phyloP scores from a whole-genome alignment of 2,113 vertebrate species.

The Mobula birostris region DNA sequence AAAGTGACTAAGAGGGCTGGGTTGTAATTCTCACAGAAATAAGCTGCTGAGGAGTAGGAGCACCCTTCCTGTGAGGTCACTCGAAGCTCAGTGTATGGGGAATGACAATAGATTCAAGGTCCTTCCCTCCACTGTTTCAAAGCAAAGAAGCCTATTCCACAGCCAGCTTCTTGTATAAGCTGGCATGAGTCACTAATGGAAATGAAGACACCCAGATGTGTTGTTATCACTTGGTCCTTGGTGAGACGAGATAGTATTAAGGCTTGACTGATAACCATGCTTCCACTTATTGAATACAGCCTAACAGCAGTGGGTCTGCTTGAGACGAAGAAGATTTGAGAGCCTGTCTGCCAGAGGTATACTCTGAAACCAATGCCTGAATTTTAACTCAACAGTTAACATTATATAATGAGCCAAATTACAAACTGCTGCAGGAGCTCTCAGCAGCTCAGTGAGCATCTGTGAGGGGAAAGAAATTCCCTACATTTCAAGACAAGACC shows the following conservation, averaged over 20 bases:
- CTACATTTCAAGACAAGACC: too few relatives aligned
- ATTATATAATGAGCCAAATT: not conserved
- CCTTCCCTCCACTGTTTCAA: not conserved
- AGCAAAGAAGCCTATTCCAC: not conserved
- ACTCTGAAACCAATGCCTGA: not conserved
- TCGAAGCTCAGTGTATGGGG: not conserved
- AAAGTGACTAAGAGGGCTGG: not conserved
- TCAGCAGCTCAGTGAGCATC: too few relatives aligned
- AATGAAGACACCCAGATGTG: not conserved
- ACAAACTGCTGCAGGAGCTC: too few relatives aligned
- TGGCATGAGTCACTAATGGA: not conserved
- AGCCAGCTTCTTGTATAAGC: not conserved
- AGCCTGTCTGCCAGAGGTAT: not conserved
- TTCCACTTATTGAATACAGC: not conserved
- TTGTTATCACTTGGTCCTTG: not conserved
- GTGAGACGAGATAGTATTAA: not conserved
- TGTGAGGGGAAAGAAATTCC: too few relatives aligned
- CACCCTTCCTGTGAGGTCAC: conserved; percentile 26
- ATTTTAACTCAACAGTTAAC: not conserved
- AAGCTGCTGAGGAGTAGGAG: not conserved
- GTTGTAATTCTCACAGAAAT: not conserved
- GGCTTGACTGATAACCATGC: not conserved
- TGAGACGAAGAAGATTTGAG: not conserved
- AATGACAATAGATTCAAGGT: not conserved
- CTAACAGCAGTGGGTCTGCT: not conserved